These are phyloP conservation scores for Rana temporaria DNA, from an alignment of 2,113 vertebrate species.

Conservation along the genomic window DNA sequence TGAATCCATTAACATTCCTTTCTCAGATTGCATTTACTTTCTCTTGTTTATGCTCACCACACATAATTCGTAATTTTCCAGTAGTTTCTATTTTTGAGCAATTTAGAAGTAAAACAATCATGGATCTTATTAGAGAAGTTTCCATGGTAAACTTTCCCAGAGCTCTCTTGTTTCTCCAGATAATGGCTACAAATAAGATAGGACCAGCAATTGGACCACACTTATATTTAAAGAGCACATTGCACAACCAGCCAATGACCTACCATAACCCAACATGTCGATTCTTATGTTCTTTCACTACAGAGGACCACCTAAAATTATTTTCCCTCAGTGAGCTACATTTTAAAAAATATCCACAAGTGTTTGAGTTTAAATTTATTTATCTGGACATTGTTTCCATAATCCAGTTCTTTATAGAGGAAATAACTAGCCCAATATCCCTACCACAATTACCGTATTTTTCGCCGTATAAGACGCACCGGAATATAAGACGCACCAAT, in stretches of 20 bases:
- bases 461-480: too few species aligned
- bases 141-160: constrained; percentile 35
- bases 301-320: too few species aligned
- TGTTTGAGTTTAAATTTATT: too few species aligned
- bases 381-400: too few species aligned
- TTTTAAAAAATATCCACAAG: too few species aligned
- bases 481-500: too few species aligned
- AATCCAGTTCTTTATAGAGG: too few species aligned
- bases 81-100: constrained; percentile 53
- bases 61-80: constrained; percentile 54
- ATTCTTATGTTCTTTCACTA: too few species aligned
- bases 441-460: too few species aligned
- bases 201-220: background rate
- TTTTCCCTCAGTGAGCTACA: too few species aligned
- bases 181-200: background rate
- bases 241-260: background rate
- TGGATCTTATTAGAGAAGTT: constrained; percentile 40
- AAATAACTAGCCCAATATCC: too few species aligned
- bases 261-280: too few species aligned
- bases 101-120: constrained; percentile 42
- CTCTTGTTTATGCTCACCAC: constrained; percentile 47
- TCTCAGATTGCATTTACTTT: constrained; percentile 38
- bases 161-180: constrained; percentile 17
- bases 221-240: background rate
- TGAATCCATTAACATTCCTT: constrained; percentile 41